phyloP scores from a whole-genome alignment of 1,140 invertebrate genomes.

The Brachionus plicatilis region DNA sequence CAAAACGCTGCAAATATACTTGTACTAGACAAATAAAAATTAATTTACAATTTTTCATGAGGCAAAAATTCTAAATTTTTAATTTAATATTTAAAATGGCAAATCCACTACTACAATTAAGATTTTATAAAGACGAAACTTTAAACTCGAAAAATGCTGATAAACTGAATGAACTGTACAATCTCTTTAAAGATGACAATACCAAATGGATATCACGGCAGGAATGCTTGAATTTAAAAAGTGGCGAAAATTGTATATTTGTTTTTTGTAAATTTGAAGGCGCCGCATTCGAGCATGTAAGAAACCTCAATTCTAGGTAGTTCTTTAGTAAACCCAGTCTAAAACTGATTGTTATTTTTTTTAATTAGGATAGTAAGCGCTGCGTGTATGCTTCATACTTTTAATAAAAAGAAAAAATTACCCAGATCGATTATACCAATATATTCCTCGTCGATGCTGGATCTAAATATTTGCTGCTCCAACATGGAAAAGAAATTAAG shows the following conservation, averaged over 20 bases:
- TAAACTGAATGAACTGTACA: constrained; percentile 15
- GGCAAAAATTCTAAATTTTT: background rate
- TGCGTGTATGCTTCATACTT: constrained; percentile 17
- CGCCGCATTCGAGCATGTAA: constrained; percentile 29
- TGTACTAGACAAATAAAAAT: background rate
- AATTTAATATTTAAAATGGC: constrained; percentile 14
- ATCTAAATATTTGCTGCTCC: constrained; percentile 29
- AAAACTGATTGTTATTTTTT: background rate
- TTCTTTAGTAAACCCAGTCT: background rate
- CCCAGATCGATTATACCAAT: constrained; percentile 13
- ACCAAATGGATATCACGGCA: constrained; percentile 29
- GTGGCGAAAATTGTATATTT: constrained; percentile 29
- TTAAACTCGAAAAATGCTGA: background rate
- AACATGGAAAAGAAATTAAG: constrained; percentile 36
- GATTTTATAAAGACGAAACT: constrained; percentile 39
- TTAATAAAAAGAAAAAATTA: constrained; percentile 32
- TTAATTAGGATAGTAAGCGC: constrained; percentile 15
- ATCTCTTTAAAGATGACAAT: constrained; percentile 36
- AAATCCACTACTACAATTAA: constrained; percentile 5
- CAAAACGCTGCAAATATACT: background rate
- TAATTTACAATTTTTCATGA: background rate
- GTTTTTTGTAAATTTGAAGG: constrained; percentile 37
- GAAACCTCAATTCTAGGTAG: constrained; percentile 24
- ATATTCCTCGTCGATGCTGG: constrained; percentile 32
- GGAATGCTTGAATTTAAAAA: constrained; percentile 38